These are phyloP conservation scores for Crotalus horridus DNA, from an alignment of 2,113 vertebrate genomes.

Conservation along the genomic window DNA sequence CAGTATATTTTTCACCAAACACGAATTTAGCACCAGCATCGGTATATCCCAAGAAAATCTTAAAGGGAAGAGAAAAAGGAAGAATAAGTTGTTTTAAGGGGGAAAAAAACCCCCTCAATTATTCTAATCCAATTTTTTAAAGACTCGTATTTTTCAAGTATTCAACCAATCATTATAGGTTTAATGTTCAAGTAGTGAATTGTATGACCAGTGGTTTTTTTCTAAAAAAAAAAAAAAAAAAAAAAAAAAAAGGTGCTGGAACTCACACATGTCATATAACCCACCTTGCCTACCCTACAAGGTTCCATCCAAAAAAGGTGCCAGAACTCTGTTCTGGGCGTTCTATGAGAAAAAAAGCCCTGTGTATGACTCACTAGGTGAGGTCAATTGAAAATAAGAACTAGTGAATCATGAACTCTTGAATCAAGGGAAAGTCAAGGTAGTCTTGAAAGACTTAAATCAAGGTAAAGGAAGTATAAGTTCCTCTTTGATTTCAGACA, in stretches of 20 bases:
- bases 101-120: not conserved
- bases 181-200: not conserved
- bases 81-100: not conserved
- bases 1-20: constrained; percentile 76
- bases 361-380: not conserved
- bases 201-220: not conserved
- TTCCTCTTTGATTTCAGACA: not conserved
- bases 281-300: too few species aligned
- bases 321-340: too few species aligned
- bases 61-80: constrained; percentile 42
- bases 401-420: not conserved
- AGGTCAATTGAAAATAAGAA: not conserved
- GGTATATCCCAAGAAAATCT: constrained; percentile 78
- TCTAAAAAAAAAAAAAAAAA: too few species aligned
- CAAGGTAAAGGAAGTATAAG: not conserved
- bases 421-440: not conserved
- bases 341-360: too few species aligned
- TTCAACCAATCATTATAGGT: not conserved
- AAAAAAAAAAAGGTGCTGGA: too few species aligned
- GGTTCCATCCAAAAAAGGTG: too few species aligned
- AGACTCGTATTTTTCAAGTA: not conserved
- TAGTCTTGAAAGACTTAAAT: too few species aligned
- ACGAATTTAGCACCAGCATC: constrained; percentile 79
- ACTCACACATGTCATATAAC: too few species aligned
- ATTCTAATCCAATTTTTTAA: not conserved